Conservation (phyloP, 1,140 invertebrate genomes). For the Drosophila subpulchrella region DNA sequence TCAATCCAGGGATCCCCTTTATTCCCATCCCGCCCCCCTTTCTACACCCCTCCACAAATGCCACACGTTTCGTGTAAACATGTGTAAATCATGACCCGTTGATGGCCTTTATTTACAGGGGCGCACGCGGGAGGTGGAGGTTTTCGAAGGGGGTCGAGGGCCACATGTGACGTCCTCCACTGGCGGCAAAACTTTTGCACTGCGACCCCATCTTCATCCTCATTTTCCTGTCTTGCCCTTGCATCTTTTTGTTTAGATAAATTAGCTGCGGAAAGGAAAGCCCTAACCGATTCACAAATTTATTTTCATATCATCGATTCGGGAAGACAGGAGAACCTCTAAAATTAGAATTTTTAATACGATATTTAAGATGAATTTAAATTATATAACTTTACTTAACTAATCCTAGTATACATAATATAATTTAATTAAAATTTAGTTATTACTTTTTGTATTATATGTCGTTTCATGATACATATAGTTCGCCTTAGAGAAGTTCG, state of each 20-base stretch:
- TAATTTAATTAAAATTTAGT: too few species aligned
- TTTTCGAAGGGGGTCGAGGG: neutral
- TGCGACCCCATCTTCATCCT: slow-evolving; percentile 44
- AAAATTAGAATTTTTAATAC: accelerated
- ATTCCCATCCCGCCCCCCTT: slow-evolving; percentile 3
- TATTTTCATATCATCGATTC: slow-evolving; percentile 27
- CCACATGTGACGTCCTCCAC: slow-evolving; percentile 59
- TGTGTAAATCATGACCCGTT: slow-evolving; percentile 82
- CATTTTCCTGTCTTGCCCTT: slow-evolving; percentile 1
- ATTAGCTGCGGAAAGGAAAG: slow-evolving; percentile 67
- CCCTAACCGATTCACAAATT: slow-evolving; percentile 7
- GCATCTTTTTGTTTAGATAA: slow-evolving; percentile 49
- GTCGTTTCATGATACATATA: too few species aligned
- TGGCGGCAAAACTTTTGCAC: slow-evolving; percentile 61
- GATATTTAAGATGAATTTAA: neutral
- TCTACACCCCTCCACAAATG: neutral
- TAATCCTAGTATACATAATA: too few species aligned
- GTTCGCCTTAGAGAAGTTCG: neutral
- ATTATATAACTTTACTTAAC: too few species aligned
- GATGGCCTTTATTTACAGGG: slow-evolving; percentile 66
- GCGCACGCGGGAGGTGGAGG: neutral
- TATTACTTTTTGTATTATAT: too few species aligned
- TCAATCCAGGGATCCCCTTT: neutral
- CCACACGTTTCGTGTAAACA: slow-evolving; percentile 68
- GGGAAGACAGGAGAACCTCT: neutral